Evolutionary conservation across 1,140 invertebrate genomes (phyloP).

Genomic region (Drosophila sechellia): DNA sequence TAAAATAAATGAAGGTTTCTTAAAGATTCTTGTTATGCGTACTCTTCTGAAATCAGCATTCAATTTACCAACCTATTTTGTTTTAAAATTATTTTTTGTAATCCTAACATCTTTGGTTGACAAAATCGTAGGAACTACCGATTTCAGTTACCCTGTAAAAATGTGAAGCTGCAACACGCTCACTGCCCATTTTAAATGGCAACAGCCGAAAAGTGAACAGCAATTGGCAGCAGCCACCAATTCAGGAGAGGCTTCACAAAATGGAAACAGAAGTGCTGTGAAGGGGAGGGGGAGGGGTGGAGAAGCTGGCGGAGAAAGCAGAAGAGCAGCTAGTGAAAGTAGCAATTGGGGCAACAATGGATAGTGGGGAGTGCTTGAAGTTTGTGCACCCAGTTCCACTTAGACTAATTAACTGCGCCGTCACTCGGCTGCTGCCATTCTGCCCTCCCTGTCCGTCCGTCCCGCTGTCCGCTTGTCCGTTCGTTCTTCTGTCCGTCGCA

Average conservation of each 20-base stretch:
- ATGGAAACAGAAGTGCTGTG: neutral
- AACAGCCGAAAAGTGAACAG: slow-evolving; percentile 43
- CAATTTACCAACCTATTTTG: no score
- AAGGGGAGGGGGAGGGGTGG: neutral
- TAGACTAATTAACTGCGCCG: slow-evolving; percentile 80
- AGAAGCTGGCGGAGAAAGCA: slow-evolving; percentile 5
- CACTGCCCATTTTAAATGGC: slow-evolving; percentile 66
- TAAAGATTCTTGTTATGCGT: no score
- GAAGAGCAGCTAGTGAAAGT: slow-evolving; percentile 51
- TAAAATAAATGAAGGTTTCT: no score
- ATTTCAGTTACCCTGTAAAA: slow-evolving; percentile 4
- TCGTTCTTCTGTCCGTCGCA: slow-evolving; percentile 1
- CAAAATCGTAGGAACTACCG: neutral
- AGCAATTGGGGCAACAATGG: slow-evolving; percentile 63
- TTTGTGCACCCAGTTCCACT: slow-evolving; percentile 78
- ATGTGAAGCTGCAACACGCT: slow-evolving; percentile 43
- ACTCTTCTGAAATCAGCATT: no score
- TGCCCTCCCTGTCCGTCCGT: slow-evolving; percentile 2
- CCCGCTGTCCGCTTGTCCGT: neutral
- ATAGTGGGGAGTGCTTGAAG: slow-evolving; percentile 55
- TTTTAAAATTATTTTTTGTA: no score
- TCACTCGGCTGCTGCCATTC: slow-evolving; percentile 65
- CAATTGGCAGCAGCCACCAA: slow-evolving; percentile 37
- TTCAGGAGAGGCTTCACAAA: slow-evolving; percentile 27
- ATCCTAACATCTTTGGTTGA: no score